These are phyloP conservation scores for Drosophila biarmipes DNA, from an alignment of 1,140 invertebrate species.

Conservation along the genomic window DNA sequence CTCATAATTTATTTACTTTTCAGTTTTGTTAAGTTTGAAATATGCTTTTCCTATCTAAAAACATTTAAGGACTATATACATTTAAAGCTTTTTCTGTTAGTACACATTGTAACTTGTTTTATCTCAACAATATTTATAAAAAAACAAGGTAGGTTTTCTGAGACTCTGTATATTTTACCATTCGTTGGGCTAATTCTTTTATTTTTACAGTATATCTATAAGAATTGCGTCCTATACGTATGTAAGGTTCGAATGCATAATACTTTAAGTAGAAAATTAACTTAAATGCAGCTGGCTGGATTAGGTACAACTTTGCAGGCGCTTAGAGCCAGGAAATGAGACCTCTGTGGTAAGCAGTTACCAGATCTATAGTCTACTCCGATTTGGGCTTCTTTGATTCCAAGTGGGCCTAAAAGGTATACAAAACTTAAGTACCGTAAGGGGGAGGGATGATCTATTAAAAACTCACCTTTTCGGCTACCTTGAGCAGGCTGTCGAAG, in stretches of 20 bases:
- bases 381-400: conserved; percentile 49
- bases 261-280: conserved; percentile 49
- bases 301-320: conserved; percentile 25
- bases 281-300: conserved; percentile 84
- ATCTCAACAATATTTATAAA: no score
- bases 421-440: neutral
- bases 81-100: no score
- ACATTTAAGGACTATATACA: no score
- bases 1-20: no score
- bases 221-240: neutral
- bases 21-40: no score
- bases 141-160: neutral
- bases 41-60: no score
- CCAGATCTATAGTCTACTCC: conserved; percentile 22
- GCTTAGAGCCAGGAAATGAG: conserved; percentile 15
- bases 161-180: conserved; percentile 23
- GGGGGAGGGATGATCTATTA: neutral
- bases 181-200: conserved; percentile 12
- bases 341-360: conserved; percentile 16
- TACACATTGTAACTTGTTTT: no score
- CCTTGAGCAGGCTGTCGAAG: conserved; percentile 86
- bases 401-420: conserved; percentile 33
- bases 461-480: conserved; percentile 86
- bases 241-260: conserved; percentile 18
- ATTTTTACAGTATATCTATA: conserved; percentile 3